Evolutionary conservation across 2,888 invertebrate species (phyloP).

Genomic region (Fissipunctia ypsillon): DNA sequence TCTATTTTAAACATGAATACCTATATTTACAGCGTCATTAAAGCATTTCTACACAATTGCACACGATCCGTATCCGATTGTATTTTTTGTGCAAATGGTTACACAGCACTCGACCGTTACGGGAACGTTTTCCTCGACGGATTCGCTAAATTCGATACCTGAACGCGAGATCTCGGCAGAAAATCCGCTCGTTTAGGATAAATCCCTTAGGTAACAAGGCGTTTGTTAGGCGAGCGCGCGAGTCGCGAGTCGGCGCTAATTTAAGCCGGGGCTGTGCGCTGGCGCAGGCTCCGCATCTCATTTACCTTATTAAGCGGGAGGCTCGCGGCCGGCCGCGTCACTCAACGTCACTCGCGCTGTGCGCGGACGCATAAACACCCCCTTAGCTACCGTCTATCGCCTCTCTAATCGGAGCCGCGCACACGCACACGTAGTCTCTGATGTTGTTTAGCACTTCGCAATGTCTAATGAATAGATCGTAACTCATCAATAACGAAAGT

Average conservation of each 20-base stretch:
- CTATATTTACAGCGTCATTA: constrained; percentile 56
- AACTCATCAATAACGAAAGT: constrained; percentile 51
- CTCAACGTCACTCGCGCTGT: constrained; percentile 81
- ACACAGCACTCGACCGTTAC: constrained; percentile 48
- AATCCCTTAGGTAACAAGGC: constrained; percentile 80
- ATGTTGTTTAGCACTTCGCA: constrained; percentile 40
- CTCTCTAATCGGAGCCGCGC: constrained; percentile 72
- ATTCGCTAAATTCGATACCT: constrained; percentile 58
- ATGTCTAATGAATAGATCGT: constrained; percentile 50
- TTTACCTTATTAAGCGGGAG: constrained; percentile 86
- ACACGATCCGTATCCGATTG: constrained; percentile 51
- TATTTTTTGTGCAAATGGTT: constrained; percentile 59
- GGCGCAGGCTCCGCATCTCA: constrained; percentile 80
- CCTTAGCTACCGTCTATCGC: constrained; percentile 78
- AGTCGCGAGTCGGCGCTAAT: constrained; percentile 76
- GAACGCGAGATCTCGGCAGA: constrained; percentile 64
- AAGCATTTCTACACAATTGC: constrained; percentile 54
- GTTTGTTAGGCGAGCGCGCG: constrained; percentile 76
- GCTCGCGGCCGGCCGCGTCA: constrained; percentile 82
- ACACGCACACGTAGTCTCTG: constrained; percentile 39
- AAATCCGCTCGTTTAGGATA: constrained; percentile 77
- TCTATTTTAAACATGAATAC: constrained; percentile 57
- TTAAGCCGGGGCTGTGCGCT: constrained; percentile 72
- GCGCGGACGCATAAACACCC: constrained; percentile 82
- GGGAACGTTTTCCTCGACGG: constrained; percentile 44